Evolutionary conservation across 2,113 vertebrate species (phyloP).

Genomic region (Rallus limicola): DNA sequence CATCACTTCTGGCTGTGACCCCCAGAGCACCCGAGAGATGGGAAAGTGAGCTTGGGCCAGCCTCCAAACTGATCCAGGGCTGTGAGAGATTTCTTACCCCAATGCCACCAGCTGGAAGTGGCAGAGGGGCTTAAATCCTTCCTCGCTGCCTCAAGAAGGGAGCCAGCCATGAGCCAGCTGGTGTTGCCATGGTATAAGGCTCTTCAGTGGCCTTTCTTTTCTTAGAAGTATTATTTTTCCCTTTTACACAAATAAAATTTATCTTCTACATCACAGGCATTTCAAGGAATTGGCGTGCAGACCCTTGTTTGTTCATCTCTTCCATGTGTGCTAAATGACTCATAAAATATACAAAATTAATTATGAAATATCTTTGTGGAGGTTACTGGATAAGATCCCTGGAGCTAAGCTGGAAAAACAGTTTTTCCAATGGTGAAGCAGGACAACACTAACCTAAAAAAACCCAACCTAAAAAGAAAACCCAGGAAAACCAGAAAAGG

Average conservation of each 20-base stretch:
- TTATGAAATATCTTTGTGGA: background rate
- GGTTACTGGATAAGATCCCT: background rate
- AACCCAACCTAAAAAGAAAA: fast-evolving
- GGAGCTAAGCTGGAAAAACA: background rate
- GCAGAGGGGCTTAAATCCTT: background rate
- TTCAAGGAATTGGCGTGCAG: background rate
- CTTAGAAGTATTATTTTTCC: background rate
- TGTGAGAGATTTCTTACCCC: background rate
- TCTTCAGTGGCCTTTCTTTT: background rate
- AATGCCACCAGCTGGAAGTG: background rate
- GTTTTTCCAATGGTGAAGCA: background rate
- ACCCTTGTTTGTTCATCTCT: background rate
- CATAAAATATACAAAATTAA: background rate
- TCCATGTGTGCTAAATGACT: background rate
- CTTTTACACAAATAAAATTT: background rate
- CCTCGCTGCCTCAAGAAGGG: fast-evolving
- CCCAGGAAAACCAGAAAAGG: background rate
- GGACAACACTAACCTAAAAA: background rate
- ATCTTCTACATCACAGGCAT: background rate
- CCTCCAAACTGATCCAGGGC: background rate
- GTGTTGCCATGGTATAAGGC: background rate
- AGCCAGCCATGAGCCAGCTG: background rate
- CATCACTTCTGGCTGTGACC: fast-evolving
- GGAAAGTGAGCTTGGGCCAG: fast-evolving
- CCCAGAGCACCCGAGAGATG: background rate